Conservation (phyloP, 1,140 invertebrate genomes). For the Vollenhovia emeryi region DNA sequence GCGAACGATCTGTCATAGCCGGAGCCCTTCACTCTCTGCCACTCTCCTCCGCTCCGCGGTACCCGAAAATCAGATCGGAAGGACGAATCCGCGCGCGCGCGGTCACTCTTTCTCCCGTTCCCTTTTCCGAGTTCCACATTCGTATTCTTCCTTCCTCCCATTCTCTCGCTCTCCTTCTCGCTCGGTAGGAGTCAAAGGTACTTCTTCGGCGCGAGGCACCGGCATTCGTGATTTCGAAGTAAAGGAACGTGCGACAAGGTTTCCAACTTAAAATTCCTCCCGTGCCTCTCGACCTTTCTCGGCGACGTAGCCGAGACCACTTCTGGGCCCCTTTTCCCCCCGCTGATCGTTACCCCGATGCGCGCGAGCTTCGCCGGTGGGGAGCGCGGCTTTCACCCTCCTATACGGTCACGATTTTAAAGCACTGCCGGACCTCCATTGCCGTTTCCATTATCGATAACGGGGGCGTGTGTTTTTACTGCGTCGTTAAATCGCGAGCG, state of each 20-base stretch:
- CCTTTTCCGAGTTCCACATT: not conserved
- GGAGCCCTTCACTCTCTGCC: not conserved
- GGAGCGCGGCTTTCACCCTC: slow-evolving; percentile 52
- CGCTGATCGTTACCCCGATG: slow-evolving; percentile 60
- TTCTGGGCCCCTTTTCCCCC: slow-evolving; percentile 12
- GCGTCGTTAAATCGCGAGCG: slow-evolving; percentile 46
- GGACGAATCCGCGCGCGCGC: not conserved
- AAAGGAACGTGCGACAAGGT: slow-evolving; percentile 81
- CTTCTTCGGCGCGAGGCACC: slow-evolving; percentile 55
- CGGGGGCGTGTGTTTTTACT: slow-evolving; percentile 32
- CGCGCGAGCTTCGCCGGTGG: slow-evolving; percentile 15
- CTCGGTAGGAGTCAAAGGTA: slow-evolving; percentile 65
- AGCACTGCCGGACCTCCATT: slow-evolving; percentile 26
- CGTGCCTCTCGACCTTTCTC: slow-evolving; percentile 41
- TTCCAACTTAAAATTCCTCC: slow-evolving; percentile 82
- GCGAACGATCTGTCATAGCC: slow-evolving; percentile 46
- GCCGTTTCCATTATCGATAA: slow-evolving; percentile 54
- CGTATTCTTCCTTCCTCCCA: not conserved
- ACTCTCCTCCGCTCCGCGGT: not conserved
- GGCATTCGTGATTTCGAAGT: slow-evolving; percentile 76
- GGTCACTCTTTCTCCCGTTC: not conserved
- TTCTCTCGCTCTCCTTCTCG: slow-evolving; percentile 4
- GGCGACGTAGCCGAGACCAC: slow-evolving; percentile 5
- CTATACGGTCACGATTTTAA: slow-evolving; percentile 31
- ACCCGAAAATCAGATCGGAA: slow-evolving; percentile 37